Evolutionary conservation across 2,797 vertebrate genomes (phyloP).

Genomic region (Tokudaia tokunoshimensis): DNA sequence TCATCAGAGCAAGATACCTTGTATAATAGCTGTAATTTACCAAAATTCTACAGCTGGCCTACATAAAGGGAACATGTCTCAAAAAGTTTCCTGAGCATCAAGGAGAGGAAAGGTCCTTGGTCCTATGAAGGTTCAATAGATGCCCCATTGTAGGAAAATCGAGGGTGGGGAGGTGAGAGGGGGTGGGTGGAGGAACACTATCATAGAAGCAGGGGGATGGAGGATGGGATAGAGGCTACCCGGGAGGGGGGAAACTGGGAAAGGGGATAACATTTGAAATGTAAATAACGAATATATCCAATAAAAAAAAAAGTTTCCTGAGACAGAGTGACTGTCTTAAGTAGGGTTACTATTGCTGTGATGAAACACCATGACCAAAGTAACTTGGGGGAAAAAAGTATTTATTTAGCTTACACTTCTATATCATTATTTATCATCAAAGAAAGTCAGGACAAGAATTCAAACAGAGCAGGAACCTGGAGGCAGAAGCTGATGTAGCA

Average conservation of each 20-base stretch:
- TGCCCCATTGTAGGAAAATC: no score
- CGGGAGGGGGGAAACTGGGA: no score
- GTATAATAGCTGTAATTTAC: conserved; percentile 19
- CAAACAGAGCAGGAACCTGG: neutral
- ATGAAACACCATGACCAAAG: neutral
- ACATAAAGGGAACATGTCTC: neutral
- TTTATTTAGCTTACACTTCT: neutral
- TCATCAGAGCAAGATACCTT: neutral
- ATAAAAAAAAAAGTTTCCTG: neutral
- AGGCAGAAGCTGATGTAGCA: neutral
- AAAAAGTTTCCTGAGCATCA: neutral
- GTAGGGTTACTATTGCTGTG: neutral
- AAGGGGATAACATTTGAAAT: no score
- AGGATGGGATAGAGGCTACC: no score
- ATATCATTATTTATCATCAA: neutral
- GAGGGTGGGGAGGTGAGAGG: no score
- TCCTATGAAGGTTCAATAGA: no score
- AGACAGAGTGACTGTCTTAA: neutral
- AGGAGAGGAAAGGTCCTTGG: no score
- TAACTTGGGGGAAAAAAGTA: neutral
- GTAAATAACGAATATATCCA: no score
- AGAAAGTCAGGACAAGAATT: neutral
- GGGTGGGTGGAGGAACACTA: no score
- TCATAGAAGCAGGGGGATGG: no score
- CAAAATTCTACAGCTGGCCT: neutral